Conservation (phyloP, 1,140 invertebrate species). For the Scaptomyza graminum region DNA sequence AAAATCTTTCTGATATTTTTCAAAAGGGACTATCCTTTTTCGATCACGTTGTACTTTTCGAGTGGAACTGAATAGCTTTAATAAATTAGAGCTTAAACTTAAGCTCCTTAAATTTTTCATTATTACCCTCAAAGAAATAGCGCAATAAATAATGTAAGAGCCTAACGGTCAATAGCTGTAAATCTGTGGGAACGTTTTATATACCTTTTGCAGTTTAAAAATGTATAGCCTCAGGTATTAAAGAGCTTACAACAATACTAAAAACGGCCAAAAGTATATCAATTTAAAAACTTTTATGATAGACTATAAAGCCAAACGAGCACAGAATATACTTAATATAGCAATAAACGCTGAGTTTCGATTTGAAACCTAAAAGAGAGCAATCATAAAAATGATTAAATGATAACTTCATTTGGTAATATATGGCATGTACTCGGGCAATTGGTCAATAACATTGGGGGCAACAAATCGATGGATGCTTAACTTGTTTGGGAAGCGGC, state of each 20-base stretch:
- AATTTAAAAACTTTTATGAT: conserved; percentile 39
- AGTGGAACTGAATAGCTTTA: background rate
- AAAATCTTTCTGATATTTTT: too few species aligned
- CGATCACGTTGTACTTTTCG: too few species aligned
- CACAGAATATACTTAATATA: conserved; percentile 7
- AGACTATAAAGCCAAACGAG: conserved; percentile 16
- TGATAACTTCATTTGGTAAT: conserved; percentile 58
- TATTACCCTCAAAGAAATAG: background rate
- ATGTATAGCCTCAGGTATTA: background rate
- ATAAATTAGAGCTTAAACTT: background rate
- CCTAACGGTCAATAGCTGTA: background rate
- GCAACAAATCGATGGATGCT: conserved; percentile 20
- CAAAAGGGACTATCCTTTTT: too few species aligned
- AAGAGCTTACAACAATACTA: background rate
- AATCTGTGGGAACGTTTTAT: background rate
- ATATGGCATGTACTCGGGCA: conserved; percentile 8
- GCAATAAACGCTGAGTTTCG: conserved; percentile 6
- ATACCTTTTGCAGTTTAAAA: conserved; percentile 1
- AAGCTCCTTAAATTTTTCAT: background rate
- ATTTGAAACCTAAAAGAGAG: conserved; percentile 29
- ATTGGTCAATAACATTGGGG: conserved; percentile 15
- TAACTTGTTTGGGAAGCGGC: conserved; percentile 21
- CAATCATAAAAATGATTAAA: conserved; percentile 61
- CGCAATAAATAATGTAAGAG: background rate
- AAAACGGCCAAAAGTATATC: too few species aligned